Conservation (phyloP, 2,797 vertebrate species). For the Sparidentex hasta region DNA sequence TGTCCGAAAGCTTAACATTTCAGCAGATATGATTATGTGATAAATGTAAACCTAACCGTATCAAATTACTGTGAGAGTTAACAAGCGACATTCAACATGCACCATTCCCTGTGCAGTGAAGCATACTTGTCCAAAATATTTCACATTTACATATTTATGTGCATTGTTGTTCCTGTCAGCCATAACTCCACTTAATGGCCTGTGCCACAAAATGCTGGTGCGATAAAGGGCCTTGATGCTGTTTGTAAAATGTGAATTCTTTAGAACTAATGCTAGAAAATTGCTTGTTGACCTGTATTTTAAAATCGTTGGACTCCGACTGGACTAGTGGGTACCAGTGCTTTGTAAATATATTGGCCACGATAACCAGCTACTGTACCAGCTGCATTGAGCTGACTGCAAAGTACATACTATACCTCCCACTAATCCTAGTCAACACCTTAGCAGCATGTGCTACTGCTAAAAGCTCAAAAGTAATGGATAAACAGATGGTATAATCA, state of each 20-base stretch:
- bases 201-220: slow-evolving; percentile 4
- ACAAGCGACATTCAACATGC: slow-evolving; percentile 18
- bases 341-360: not conserved
- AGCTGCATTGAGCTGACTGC: not conserved
- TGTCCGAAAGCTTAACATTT: not conserved
- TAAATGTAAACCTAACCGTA: not conserved
- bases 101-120: slow-evolving; percentile 23
- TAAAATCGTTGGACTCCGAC: not conserved
- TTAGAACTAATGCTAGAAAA: not conserved
- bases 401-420: not conserved
- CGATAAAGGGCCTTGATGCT: slow-evolving; percentile 4
- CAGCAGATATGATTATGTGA: slow-evolving; percentile 20
- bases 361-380: not conserved
- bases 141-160: slow-evolving; percentile 19
- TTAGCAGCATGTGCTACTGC: not conserved
- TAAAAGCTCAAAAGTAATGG: not conserved
- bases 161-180: not conserved
- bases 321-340: not conserved
- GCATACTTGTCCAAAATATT: not conserved
- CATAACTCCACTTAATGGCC: slow-evolving; percentile 17
- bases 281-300: slow-evolving; percentile 3
- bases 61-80: slow-evolving; percentile 11
- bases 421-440: not conserved
- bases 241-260: not conserved
- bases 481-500: not conserved